Evolutionary conservation across 2,797 vertebrate genomes (phyloP).

Genomic region (Platalea minor): DNA sequence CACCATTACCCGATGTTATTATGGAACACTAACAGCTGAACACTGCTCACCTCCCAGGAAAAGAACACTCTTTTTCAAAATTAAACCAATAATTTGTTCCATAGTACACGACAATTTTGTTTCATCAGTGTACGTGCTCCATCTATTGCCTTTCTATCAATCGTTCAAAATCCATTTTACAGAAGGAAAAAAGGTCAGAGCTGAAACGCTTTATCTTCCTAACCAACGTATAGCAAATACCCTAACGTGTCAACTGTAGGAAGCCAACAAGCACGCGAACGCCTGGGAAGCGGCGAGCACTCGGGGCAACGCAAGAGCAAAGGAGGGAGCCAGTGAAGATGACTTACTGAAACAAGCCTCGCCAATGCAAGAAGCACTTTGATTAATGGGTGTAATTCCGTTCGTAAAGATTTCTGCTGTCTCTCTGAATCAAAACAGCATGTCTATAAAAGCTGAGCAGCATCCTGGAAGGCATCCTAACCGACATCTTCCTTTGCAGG

Average conservation of each 20-base stretch:
- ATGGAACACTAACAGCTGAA: not conserved
- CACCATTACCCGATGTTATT: not conserved
- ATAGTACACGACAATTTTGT: not conserved
- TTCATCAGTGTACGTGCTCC: not conserved
- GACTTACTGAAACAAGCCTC: not conserved
- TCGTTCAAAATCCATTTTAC: not conserved
- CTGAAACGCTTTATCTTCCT: not conserved
- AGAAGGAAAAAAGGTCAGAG: not conserved
- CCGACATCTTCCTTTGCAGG: not conserved
- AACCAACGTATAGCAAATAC: not conserved
- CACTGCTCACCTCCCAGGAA: not conserved
- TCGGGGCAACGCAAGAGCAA: not conserved
- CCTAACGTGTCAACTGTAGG: rapidly evolving
- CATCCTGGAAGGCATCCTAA: not conserved
- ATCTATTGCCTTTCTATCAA: not conserved
- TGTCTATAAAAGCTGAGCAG: rapidly evolving
- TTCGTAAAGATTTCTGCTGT: not conserved
- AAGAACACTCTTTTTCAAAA: not conserved
- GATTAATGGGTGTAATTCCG: not conserved
- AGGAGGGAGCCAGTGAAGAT: not conserved
- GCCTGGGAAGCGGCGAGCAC: rapidly evolving
- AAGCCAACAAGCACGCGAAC: rapidly evolving
- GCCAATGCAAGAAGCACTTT: not conserved
- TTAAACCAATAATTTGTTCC: not conserved
- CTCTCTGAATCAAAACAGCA: not conserved